phyloP scores from a whole-genome alignment of 2,797 vertebrate genomes.

The Enteromius unitaeniatus region DNA sequence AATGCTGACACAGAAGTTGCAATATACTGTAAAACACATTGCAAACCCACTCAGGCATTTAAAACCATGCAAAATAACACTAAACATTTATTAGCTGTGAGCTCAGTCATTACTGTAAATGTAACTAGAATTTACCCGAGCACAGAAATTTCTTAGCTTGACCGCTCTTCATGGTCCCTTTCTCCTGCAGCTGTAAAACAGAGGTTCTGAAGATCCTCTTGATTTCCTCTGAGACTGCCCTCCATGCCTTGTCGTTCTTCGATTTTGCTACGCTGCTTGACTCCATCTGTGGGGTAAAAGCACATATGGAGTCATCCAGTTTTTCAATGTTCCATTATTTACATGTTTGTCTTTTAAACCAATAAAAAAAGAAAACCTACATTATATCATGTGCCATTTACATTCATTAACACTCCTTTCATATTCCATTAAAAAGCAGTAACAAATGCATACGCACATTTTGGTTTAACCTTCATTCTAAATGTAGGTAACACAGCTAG shows the following conservation, averaged over 20 bases:
- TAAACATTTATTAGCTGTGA: conserved; percentile 5
- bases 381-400: neutral
- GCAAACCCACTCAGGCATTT: conserved; percentile 1
- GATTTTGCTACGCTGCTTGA: conserved; percentile 83
- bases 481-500: neutral
- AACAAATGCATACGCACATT: neutral
- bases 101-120: conserved; percentile 1
- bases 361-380: conserved; percentile 3
- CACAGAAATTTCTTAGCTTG: conserved; percentile 97
- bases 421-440: neutral
- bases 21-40: neutral
- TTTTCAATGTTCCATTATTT: conserved; percentile 25
- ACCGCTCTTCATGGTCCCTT: conserved; percentile 91
- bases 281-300: conserved; percentile 81
- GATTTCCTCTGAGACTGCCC: conserved; percentile 93
- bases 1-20: neutral
- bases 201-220: conserved; percentile 93
- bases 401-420: neutral
- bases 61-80: neutral
- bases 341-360: conserved; percentile 2
- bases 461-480: neutral
- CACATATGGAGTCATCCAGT: conserved; percentile 15
- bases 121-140: conserved; percentile 82
- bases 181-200: conserved; percentile 91
- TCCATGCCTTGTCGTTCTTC: conserved; percentile 91